Evolutionary conservation across 2,888 invertebrate species (phyloP), one percentile per base, ranked within the genome.

Genomic region (Limulus polyphemus): DNA sequence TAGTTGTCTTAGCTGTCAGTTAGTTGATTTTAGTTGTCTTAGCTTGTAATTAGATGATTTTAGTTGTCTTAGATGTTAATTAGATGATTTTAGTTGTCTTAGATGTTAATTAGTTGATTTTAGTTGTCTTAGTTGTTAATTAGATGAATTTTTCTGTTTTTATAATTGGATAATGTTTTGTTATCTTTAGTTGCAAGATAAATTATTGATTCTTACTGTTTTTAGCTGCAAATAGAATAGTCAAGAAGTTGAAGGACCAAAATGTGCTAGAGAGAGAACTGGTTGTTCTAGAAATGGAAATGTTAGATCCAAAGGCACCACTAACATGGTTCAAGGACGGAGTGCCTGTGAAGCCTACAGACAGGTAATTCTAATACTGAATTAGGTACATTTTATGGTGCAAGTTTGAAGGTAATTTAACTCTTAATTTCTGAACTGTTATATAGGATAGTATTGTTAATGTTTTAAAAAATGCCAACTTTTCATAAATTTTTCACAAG

Each of bases 291-390:
- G 94, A 95, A 74, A 83, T 95, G 65, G 95, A 97, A 77, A 82
- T 97, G 49, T 90, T 92, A 77, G 95, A 95, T 75, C 92, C 93
- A 77, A 95, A 93, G 17, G 94, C 97, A 1, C 88, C 94, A 58
- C 90, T 92, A 16, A 87, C 88, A 59, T 99, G 97, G 93, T 86
- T 86, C 72, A 90, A 93, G 77, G 93, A 98, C 78, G 98, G 95
- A 60, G 82, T 90, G 74, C 87, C 87, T 9, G 87, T 97, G 74
- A 84, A 83, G 60, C 84, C 89, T 13, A 83, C 81, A 73, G 88
- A 88, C 50, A 83, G 85, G 82, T 83, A 73, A 62, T 32, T 32
- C 5, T 32, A 32, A 32, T 5, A 32, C 2, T 32, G 32, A 32
- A 32, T 32, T 32, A 32, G 3, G 7, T 32, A 32, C 32, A 32